Percentiles rank a stretch among this genome's conserved stretches.
These are phyloP conservation scores for Rhagonycha lutea DNA, from an alignment of 2,888 invertebrate genomes.

Conservation along the genomic window DNA sequence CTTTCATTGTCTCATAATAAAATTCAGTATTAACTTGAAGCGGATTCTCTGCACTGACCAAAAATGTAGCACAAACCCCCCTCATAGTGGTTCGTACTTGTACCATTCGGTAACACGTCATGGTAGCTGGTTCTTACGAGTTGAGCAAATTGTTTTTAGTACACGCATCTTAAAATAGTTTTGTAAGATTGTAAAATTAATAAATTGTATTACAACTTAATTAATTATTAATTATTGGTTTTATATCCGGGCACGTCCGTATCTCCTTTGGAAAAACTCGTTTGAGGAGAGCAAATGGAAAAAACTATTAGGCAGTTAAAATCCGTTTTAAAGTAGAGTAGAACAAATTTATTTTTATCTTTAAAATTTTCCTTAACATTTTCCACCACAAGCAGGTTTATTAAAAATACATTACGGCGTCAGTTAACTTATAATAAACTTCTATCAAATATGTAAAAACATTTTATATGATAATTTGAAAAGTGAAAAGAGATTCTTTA, in stretches of 20 bases:
- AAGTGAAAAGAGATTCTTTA: background rate
- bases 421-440: background rate
- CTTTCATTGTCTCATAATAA: conserved; percentile 38
- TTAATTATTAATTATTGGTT: background rate
- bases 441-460: too few relatives aligned
- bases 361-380: background rate
- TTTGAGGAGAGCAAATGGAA: background rate
- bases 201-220: background rate
- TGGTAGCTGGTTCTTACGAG: conserved; percentile 37
- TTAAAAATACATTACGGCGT: background rate
- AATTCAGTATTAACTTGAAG: conserved; percentile 9
- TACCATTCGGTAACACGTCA: conserved; percentile 44
- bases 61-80: conserved; percentile 34
- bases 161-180: conserved; percentile 3
- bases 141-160: conserved; percentile 15
- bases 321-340: background rate
- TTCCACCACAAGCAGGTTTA: background rate
- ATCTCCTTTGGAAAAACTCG: background rate
- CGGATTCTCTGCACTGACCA: conserved; percentile 21
- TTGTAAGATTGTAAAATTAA: background rate
- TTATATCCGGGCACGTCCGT: background rate
- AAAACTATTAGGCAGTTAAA: background rate
- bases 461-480: background rate
- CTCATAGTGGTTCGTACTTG: conserved; percentile 35
- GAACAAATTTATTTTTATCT: background rate